phyloP scores from a whole-genome alignment of 2,113 vertebrate species.

The Dicentrarchus labrax region DNA sequence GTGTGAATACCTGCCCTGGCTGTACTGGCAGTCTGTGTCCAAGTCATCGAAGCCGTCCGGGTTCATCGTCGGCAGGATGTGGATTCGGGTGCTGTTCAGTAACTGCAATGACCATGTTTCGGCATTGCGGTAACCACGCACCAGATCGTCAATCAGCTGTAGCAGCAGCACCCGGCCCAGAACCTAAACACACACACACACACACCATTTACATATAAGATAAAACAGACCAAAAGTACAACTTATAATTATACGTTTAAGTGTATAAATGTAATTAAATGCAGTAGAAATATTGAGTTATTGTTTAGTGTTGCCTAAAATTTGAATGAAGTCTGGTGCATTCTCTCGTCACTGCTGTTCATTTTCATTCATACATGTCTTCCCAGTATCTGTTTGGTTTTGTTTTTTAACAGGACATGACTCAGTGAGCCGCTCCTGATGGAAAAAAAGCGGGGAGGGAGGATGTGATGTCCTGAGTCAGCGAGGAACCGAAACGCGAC shows the following conservation, averaged over 20 bases:
- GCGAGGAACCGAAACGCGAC: slow-evolving; percentile 5
- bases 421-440: background rate
- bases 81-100: slow-evolving; percentile 89
- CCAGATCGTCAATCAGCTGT: slow-evolving; percentile 90
- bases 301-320: background rate
- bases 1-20: slow-evolving; percentile 86
- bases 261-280: background rate
- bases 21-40: slow-evolving; percentile 81
- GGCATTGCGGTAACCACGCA: slow-evolving; percentile 82
- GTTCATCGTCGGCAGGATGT: slow-evolving; percentile 97
- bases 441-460: slow-evolving; percentile 17
- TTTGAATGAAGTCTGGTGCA: background rate
- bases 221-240: no score
- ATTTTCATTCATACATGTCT: background rate
- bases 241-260: no score
- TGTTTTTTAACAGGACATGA: background rate
- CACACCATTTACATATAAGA: background rate
- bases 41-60: slow-evolving; percentile 93
- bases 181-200: slow-evolving; percentile 80
- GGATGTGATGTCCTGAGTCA: slow-evolving; percentile 50
- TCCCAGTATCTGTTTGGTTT: no score
- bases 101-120: slow-evolving; percentile 85
- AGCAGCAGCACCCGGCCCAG: slow-evolving; percentile 93
- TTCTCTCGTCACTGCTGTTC: background rate
- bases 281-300: background rate